Base-by-base conservation (phyloP, 2,888 invertebrate genomes). In the Gryllus longicercus region DNA sequence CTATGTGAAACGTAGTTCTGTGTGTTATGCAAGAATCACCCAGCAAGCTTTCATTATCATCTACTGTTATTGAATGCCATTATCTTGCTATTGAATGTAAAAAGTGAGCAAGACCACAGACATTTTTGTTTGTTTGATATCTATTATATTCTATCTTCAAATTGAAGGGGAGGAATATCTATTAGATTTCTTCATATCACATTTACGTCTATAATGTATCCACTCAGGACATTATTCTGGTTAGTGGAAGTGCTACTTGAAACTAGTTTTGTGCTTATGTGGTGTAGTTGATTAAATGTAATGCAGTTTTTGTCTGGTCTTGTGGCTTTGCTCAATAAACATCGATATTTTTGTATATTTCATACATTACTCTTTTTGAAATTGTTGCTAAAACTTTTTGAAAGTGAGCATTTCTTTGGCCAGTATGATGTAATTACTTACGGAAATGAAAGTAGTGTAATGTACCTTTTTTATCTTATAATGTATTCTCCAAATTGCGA, bases 41-140 rank as follows among this genome's bases (percentile, higher is more conserved):
- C 38, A 38, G 38, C 38, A 38, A 38, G 38, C 38, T 38, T 38
- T 38, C 38, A 38, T 38, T 38, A 38, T 38, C 38, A 8, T 38
- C 38, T 38, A 38, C 38, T 38, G 38, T 38, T 38, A 38, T 38
- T 38, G 38, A 38, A 18, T 63, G 63, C 63, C 63, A 63, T 63
- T 63, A 63, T 63, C 63, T 63, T 63, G 63, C 63, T 63, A 18
- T 63, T 14, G 63, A 63, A 18, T 14, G n/a, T 63, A 14, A 16
- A n/a, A 63, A 63, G n/a, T 63, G 63, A 63, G 63, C 63, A 63
- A 63, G 63, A 63, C 63, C 63, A 63, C 63, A 63, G 63, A 63
- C 63, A 5, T 63, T 16, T 18, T 18, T 63, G 14, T 63, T 38
- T 38, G 38, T 38, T 38, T 38, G 38, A 38, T 8, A 38, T 38